Evolutionary conservation across 2,888 invertebrate species (phyloP).

Genomic region (Idaea biselata): DNA sequence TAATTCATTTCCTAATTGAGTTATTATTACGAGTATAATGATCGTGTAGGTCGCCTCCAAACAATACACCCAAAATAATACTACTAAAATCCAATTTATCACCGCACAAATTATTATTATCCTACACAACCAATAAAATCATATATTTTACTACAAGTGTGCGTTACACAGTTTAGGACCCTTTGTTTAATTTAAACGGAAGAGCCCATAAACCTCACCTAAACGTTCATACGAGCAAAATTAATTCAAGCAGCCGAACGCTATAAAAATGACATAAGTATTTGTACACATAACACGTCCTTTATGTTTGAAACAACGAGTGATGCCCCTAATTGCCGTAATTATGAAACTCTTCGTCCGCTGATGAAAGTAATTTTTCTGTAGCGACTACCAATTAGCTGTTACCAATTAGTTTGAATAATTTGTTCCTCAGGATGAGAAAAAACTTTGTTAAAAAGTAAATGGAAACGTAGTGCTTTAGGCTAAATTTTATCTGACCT

Average conservation of each 20-base stretch:
- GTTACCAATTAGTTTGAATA: constrained; percentile 64
- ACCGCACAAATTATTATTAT: background rate
- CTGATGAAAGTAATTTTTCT: constrained; percentile 76
- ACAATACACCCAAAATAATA: background rate
- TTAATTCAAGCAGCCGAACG: constrained; percentile 41
- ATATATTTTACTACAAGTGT: background rate
- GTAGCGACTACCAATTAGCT: constrained; percentile 72
- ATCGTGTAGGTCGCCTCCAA: background rate
- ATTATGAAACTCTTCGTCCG: constrained; percentile 76
- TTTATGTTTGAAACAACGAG: constrained; percentile 55
- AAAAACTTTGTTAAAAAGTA: background rate
- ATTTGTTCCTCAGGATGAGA: constrained; percentile 55
- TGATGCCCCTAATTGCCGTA: constrained; percentile 68
- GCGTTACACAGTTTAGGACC: background rate
- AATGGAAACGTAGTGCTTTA: background rate
- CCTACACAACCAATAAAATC: background rate
- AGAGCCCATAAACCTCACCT: background rate
- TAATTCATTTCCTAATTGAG: too few species aligned
- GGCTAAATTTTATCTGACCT: constrained; percentile 13
- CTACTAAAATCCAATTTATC: background rate
- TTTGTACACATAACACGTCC: constrained; percentile 69
- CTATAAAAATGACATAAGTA: constrained; percentile 49
- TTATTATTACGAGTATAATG: too few species aligned
- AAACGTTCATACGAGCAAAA: constrained; percentile 15
- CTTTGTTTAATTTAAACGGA: background rate